Evolutionary conservation across 2,113 vertebrate genomes (phyloP).

Genomic region (Clinocottus analis): DNA sequence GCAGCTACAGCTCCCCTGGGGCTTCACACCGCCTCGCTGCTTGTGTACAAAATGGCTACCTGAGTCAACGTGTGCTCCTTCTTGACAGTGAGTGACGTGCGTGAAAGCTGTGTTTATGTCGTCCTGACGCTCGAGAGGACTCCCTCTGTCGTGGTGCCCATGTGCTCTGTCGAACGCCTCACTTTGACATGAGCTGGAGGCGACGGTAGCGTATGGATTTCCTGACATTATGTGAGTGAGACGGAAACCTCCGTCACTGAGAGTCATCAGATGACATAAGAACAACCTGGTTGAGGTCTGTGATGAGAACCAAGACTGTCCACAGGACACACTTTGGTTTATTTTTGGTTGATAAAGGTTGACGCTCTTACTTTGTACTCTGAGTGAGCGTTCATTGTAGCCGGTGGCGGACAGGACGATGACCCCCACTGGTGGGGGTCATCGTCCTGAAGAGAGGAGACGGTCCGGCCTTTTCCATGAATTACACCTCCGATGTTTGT

Average conservation of each 20-base stretch:
- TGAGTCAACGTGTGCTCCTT: not conserved
- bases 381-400: not conserved
- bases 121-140: not conserved
- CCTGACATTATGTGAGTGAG: not conserved
- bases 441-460: not conserved
- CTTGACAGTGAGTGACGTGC: not conserved
- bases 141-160: not conserved
- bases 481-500: too few relatives aligned
- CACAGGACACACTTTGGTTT: too few relatives aligned
- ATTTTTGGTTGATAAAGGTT: not conserved
- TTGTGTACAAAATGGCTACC: conserved; percentile 11
- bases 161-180: not conserved
- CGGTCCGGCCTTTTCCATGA: not conserved
- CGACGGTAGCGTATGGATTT: not conserved
- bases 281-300: not conserved
- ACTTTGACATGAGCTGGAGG: not conserved
- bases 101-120: not conserved
- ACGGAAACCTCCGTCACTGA: not conserved
- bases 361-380: not conserved
- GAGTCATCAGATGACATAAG: not conserved
- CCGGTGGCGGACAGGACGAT: not conserved
- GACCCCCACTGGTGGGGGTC: not conserved
- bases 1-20: not conserved
- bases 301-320: too few relatives aligned
- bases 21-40: not conserved